Evolutionary conservation across 2,113 vertebrate genomes (phyloP), one percentile per base, ranked within the genome.

Genomic region (Nestor notabilis): DNA sequence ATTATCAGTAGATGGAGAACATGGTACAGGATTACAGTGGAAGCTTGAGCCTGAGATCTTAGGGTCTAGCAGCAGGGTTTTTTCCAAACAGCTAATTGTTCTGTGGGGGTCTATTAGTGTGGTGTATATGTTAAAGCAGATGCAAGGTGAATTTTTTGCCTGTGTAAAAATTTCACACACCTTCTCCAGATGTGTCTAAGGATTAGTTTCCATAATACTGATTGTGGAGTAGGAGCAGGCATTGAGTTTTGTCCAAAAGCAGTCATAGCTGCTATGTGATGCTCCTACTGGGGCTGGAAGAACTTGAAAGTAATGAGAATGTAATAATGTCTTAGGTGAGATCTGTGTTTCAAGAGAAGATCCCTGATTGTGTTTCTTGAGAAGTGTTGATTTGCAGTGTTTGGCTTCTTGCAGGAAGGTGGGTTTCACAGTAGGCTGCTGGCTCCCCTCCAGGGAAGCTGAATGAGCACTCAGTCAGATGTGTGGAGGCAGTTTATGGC

Each of bases 181-280:
- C 37, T 66, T 83, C 76, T 90, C 47, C 61, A 65, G 33, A 75
- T 21, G 3, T 71, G 44, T 89, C 58, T 52, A 82, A 79, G 41
- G 11, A 41, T 47, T 63, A 77, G 13, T 44, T 88, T 44, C 64
- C 31, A 2, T 63, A 52, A 31, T 63, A 17, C 0, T 44, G n/a
- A 5, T 63, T 39, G 16, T 28, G n/a, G 55, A 49, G 33, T 20
- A 56, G 50, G 7, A n/a, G 8, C 18, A 28, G n/a, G 24, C 6
- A 4, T 33, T 50, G 70, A 41, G 33, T 63, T 82, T 28, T 71
- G n/a, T 71, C 58, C 56, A 17, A 3, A 28, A 12, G 37, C 43
- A 52, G 43, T 24, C 11, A 0, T 13, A 5, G 56, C 13, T 31
- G 3, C 43, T 46, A 31, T 39, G 33, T 1, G 4, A 20, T 1